These are phyloP conservation scores for Notoglanidium macrostoma DNA, from an alignment of 2,797 vertebrate species.

Conservation along the genomic window DNA sequence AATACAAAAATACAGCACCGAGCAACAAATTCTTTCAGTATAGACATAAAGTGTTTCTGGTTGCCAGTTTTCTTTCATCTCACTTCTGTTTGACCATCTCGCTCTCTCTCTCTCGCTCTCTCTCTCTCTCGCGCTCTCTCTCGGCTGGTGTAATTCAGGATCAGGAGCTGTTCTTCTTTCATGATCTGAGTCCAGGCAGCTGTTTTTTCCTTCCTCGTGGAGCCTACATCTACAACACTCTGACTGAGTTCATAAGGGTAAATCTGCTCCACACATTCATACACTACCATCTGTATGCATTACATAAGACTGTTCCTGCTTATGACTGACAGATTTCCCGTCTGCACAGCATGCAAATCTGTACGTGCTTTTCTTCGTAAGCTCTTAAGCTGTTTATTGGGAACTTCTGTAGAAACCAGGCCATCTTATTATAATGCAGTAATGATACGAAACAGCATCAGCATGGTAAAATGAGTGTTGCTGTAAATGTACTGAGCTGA, in stretches of 20 bases:
- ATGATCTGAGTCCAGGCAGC: constrained; percentile 94
- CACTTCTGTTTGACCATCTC: too few species aligned
- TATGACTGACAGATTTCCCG: neutral
- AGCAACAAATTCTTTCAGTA: neutral
- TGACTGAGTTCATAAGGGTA: constrained; percentile 90
- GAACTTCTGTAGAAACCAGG: neutral
- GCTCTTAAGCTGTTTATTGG: neutral
- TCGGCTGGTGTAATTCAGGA: constrained; percentile 73
- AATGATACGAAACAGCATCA: neutral
- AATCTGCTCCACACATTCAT: constrained; percentile 32
- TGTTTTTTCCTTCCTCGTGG: constrained; percentile 94
- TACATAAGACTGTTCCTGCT: neutral
- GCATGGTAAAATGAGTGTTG: neutral
- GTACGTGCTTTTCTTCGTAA: neutral
- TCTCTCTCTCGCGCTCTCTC: neutral
- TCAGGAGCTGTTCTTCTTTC: constrained; percentile 97
- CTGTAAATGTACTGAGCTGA: neutral
- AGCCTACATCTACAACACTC: constrained; percentile 89
- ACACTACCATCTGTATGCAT: neutral
- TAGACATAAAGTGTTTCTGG: too few species aligned
- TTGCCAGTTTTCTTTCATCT: neutral
- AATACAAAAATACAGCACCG: neutral
- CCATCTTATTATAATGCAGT: too few species aligned
- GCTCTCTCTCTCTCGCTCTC: neutral
- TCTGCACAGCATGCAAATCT: too few species aligned